Conservation (phyloP, 2,113 vertebrate genomes). For the Gnathonemus longibarbis region DNA sequence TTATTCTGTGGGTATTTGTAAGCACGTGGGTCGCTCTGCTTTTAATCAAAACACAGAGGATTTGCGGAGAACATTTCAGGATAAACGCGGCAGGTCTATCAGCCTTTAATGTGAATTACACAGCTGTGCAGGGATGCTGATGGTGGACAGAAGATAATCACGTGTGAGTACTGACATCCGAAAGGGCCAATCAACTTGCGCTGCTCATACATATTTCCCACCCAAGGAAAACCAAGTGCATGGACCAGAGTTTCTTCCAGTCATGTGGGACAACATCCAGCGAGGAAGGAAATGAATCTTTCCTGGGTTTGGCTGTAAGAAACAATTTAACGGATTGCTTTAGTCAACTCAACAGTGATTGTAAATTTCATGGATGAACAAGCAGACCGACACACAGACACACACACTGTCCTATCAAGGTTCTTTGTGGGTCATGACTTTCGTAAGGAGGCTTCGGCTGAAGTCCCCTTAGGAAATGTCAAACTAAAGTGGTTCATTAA, state of each 20-base stretch:
- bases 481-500: slow-evolving; percentile 12
- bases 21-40: background rate
- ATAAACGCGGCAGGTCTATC: background rate
- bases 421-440: background rate
- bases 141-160: background rate
- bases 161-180: background rate
- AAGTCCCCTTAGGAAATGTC: background rate
- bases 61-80: background rate
- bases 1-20: background rate
- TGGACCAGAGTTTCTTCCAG: background rate
- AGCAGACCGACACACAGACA: background rate
- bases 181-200: background rate
- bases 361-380: background rate
- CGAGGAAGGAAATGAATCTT: background rate
- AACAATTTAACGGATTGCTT: background rate
- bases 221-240: background rate
- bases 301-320: background rate
- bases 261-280: background rate
- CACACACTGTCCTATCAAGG: background rate
- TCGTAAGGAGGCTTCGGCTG: background rate
- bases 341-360: background rate
- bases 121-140: background rate
- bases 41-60: background rate
- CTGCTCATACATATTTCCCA: background rate
- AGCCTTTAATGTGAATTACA: background rate